Base-by-base conservation (phyloP, 2,888 invertebrate species). In the Cephus rjabovi region DNA sequence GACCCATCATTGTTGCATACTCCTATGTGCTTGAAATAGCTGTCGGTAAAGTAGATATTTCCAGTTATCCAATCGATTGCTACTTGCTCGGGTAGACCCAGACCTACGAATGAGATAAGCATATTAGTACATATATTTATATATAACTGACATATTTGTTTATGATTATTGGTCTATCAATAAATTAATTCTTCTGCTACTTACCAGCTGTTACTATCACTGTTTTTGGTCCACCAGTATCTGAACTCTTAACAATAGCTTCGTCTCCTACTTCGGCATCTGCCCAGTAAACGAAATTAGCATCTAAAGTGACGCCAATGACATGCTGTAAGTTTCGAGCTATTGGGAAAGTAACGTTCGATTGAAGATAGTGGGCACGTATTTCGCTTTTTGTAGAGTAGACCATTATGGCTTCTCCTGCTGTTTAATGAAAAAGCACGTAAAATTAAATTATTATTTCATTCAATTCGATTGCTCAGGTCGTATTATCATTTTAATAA, bases 21-120 rank as follows among this genome's bases (percentile, higher is more conserved):
- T 0, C 95, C 95, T 81, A 97, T 95, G 86, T 95, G 94, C 30
- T 94, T 94, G 83, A 94, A 93, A 69, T 93, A 93, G 0, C 94
- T 93, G 88, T 97, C 97, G 3, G 95, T 95, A 89, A 97, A 96
- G 91, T 97, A 97, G 70, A 98, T 93, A 89, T 97, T 97, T 0
- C 94, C 94, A 0, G 96, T 96, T 11, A 96, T 87, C 95, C 95
- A 96, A 90, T 97, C 97, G 34, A 96, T 92, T 0, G 95, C 95
- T 77, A 97, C 92, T 84, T 96, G 96, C 81, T 96, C 96, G 0
- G 96, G 96, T 6, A 94, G 93, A 79, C 94, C 94, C 0, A 97
- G 88, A 1, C 97, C 97, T 82, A 56, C 23, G 23, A 23, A 23
- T 9, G 9, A 56, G 56, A 40, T 9, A 1, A 9, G 6, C 23